Conservation (phyloP, 2,797 vertebrate genomes). For the Scolopax rusticola region DNA sequence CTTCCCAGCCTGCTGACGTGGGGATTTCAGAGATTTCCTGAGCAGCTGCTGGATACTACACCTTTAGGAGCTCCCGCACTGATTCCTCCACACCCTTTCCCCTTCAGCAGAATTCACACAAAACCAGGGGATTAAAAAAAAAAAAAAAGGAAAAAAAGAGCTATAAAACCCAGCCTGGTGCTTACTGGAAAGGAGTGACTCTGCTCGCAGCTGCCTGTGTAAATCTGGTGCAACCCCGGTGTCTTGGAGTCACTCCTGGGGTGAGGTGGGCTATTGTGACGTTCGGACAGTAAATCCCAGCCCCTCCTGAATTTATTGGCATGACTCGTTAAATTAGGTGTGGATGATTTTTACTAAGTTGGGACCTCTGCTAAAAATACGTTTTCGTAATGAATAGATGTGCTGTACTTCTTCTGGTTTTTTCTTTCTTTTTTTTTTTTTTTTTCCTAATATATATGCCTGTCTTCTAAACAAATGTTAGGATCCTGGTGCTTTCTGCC, state of each 20-base stretch:
- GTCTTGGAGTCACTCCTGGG: not conserved
- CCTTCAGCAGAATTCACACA: slow-evolving; percentile 42
- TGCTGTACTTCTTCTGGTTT: not conserved
- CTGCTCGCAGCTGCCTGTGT: not conserved
- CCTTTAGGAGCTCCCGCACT: slow-evolving; percentile 28
- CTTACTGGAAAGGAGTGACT: not conserved
- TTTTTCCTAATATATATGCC: not conserved
- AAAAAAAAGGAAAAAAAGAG: not conserved
- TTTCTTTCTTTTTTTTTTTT: not conserved
- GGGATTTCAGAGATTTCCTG: slow-evolving; percentile 59
- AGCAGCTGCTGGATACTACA: slow-evolving; percentile 56
- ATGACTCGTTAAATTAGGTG: not conserved
- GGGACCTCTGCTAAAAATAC: not conserved
- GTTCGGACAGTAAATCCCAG: not conserved
- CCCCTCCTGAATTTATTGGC: not conserved
- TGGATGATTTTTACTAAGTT: not conserved
- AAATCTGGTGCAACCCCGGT: not conserved
- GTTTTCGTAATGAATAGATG: not conserved
- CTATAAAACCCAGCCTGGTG: not conserved
- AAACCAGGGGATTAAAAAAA: not conserved
- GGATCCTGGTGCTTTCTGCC: slow-evolving; percentile 15
- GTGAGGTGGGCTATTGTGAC: not conserved
- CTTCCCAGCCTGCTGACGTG: not conserved
- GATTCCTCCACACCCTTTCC: slow-evolving; percentile 55
- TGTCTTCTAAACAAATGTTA: not conserved